Conservation (phyloP, 2,113 vertebrate species). For the Ciconia maguari region DNA sequence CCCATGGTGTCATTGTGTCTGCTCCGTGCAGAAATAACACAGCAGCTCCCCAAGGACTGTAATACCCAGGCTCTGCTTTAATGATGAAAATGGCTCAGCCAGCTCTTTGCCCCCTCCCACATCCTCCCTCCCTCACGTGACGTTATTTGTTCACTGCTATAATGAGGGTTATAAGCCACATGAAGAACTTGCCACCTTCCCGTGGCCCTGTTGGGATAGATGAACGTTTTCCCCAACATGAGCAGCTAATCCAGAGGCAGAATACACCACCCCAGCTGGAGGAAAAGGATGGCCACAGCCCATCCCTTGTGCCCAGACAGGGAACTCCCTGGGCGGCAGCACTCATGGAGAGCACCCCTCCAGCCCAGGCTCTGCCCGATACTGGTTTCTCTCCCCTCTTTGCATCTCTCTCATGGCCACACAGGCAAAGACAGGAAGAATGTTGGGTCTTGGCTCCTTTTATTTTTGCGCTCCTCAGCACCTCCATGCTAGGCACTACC, state of each 20-base stretch:
- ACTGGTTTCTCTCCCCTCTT: background rate
- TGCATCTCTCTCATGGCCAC: background rate
- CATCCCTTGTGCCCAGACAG: background rate
- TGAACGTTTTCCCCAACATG: background rate
- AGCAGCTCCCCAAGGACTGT: background rate
- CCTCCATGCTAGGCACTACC: background rate
- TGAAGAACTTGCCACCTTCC: background rate
- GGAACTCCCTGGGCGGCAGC: background rate
- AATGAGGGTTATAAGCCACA: background rate
- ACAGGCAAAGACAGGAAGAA: background rate
- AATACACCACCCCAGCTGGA: background rate
- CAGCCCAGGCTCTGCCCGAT: background rate
- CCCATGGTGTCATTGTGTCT: background rate
- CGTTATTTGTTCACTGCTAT: fast-evolving
- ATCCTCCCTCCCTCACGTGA: background rate
- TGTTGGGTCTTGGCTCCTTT: background rate
- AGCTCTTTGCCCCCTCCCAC: background rate
- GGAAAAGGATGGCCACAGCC: background rate
- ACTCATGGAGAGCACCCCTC: background rate
- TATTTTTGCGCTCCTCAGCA: background rate
- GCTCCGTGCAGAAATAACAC: background rate
- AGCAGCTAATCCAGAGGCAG: background rate
- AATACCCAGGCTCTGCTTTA: background rate
- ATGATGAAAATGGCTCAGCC: background rate
- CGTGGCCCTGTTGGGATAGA: background rate